Conservation (phyloP, 23 tunicate species). For the Clavelina lepadiformis region DNA sequence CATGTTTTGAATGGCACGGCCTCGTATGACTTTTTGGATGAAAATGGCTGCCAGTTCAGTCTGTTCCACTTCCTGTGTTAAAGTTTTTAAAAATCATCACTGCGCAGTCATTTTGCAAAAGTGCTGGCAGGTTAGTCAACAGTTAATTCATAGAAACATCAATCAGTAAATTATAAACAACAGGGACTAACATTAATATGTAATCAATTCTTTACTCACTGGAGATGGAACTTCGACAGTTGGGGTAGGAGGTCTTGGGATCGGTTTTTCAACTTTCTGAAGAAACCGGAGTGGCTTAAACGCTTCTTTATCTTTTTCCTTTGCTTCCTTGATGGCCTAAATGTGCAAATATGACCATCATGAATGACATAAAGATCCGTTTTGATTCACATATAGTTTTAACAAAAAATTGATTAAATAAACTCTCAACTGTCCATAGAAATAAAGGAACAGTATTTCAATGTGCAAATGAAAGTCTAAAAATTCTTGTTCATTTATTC, state of each 20-base stretch:
- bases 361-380: too few species aligned
- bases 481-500: neutral
- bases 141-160: neutral
- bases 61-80: constrained; percentile 48
- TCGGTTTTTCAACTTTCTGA: constrained; percentile 71
- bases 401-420: too few species aligned
- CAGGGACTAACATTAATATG: neutral
- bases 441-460: neutral
- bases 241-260: constrained; percentile 94
- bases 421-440: neutral
- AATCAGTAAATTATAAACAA: neutral
- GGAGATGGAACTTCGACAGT: constrained; percentile 61
- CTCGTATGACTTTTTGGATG: constrained; percentile 83
- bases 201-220: constrained; percentile 8
- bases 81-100: neutral
- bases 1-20: constrained; percentile 83
- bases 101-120: neutral
- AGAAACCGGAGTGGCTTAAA: constrained; percentile 82
- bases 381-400: too few species aligned
- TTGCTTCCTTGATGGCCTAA: constrained; percentile 71
- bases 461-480: neutral
- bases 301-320: constrained; percentile 60
- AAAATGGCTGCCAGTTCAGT: constrained; percentile 79
- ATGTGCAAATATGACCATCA: neutral
- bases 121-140: neutral